These are phyloP conservation scores for Porites rus DNA, from an alignment of 92 coral and sea anemone species.

Conservation along the genomic window DNA sequence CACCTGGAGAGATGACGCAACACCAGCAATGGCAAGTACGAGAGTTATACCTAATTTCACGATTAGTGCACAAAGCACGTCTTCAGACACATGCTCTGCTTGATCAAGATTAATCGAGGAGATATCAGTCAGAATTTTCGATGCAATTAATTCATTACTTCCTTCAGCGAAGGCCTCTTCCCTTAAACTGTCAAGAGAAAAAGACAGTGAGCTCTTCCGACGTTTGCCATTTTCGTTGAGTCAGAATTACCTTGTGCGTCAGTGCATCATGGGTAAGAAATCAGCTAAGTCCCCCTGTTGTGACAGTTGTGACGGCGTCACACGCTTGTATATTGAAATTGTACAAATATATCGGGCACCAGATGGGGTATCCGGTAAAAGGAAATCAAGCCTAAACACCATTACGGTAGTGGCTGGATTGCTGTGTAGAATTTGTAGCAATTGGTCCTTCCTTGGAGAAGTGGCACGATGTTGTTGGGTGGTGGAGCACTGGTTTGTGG, in stretches of 20 bases:
- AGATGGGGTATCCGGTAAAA: background rate
- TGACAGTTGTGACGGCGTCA: no score
- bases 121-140: background rate
- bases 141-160: background rate
- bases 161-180: background rate
- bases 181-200: background rate
- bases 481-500: conserved; percentile 26
- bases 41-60: background rate
- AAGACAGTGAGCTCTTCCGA: background rate
- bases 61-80: background rate
- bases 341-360: no score
- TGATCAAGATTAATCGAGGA: background rate
- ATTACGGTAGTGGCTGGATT: conserved; percentile 42
- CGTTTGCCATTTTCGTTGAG: background rate
- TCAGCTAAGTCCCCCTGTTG: no score
- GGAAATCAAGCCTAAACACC: conserved; percentile 16
- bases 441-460: conserved; percentile 3
- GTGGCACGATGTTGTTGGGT: conserved; percentile 7
- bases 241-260: no score
- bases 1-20: background rate
- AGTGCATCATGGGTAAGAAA: no score
- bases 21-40: background rate
- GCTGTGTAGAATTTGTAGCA: conserved; percentile 9
- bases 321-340: no score
- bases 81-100: background rate